These are phyloP conservation scores for Doryteuthis pealeii DNA, from an alignment of 1,140 invertebrate species.

Conservation along the genomic window DNA sequence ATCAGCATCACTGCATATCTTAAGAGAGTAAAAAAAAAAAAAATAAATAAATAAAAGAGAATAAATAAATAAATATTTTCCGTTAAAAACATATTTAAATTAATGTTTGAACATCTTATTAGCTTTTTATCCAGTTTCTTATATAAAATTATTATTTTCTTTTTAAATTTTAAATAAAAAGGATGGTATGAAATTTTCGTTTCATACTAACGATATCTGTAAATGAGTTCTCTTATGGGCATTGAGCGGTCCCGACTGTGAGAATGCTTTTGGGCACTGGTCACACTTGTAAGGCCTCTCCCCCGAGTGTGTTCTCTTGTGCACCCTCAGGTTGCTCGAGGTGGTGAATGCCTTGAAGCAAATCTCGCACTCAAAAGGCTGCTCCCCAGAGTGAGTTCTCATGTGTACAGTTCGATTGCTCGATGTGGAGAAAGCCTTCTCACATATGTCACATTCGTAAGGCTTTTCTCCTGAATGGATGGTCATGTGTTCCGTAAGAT, in stretches of 20 bases:
- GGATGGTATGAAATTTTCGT: no score
- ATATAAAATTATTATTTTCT: no score
- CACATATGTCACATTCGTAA: constrained; percentile 76
- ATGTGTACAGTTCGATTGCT: constrained; percentile 37
- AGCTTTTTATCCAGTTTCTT: no score
- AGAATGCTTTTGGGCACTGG: constrained; percentile 1
- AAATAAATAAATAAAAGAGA: no score
- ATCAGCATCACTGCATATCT: no score
- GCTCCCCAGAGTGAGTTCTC: constrained; percentile 52
- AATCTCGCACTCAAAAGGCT: constrained; percentile 52
- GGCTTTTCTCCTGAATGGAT: constrained; percentile 85
- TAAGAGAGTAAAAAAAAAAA: no score
- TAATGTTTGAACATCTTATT: no score
- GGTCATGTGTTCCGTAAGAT: constrained; percentile 66
- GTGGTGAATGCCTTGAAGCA: constrained; percentile 45
- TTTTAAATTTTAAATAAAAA: no score
- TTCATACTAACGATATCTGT: background rate
- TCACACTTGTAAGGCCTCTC: constrained; percentile 11
- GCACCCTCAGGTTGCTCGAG: background rate
- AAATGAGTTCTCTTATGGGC: constrained; percentile 8
- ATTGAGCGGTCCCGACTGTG: background rate
- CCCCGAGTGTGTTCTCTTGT: background rate
- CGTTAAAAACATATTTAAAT: no score
- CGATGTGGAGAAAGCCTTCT: constrained; percentile 35
- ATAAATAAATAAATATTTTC: no score